phyloP scores from a whole-genome alignment of 2,113 vertebrate species.

The Neogale vison region DNA sequence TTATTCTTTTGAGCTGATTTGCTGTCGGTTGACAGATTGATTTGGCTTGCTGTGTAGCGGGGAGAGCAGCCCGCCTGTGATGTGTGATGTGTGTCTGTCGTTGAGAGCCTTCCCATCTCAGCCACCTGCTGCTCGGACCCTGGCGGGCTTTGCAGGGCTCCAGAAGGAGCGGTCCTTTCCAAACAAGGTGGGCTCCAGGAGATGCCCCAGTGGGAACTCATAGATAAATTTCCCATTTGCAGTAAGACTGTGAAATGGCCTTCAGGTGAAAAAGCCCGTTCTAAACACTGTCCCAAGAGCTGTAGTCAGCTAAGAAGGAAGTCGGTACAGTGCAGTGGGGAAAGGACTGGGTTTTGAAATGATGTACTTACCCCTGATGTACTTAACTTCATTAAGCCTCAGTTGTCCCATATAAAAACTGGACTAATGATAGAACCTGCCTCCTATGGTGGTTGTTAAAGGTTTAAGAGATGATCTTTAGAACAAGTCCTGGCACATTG shows the following conservation, averaged over 20 bases:
- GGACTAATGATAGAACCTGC: not conserved
- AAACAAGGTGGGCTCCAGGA: not conserved
- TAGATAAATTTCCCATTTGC: not conserved
- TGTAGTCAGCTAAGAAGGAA: not conserved
- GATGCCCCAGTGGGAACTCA: not conserved
- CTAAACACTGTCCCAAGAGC: not conserved
- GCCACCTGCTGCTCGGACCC: not conserved
- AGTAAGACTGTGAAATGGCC: not conserved
- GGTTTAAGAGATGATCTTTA: not conserved
- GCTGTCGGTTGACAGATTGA: not conserved
- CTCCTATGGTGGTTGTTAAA: not conserved
- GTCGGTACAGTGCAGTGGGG: too few species aligned
- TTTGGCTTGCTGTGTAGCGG: not conserved
- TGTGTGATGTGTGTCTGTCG: fast-evolving
- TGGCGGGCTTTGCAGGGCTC: not conserved
- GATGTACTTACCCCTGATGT: not conserved
- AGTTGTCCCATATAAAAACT: not conserved
- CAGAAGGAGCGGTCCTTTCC: not conserved
- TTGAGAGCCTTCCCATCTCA: not conserved
- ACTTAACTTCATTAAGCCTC: not conserved
- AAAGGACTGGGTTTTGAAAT: not conserved
- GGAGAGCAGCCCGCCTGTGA: not conserved
- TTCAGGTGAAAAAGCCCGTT: not conserved
- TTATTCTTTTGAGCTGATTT: not conserved
- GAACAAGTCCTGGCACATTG: not conserved